Evolutionary conservation across 2,888 invertebrate species (phyloP).

Genomic region (Mesorhabditis belari): DNA sequence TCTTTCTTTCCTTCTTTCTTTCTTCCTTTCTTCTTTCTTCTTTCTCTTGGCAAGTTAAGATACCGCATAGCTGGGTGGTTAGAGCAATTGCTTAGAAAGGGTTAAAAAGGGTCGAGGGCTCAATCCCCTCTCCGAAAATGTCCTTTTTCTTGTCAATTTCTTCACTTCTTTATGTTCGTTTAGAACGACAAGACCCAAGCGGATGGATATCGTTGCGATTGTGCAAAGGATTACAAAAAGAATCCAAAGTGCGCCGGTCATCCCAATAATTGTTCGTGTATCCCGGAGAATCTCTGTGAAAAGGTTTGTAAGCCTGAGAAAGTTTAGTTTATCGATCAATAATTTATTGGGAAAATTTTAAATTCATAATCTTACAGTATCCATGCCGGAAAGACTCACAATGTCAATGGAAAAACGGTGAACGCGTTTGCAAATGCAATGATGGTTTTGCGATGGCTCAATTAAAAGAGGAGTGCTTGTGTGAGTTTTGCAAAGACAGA

Average conservation of each 20-base stretch:
- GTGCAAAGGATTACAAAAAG: not conserved
- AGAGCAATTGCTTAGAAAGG: too few relatives aligned
- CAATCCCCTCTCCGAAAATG: too few relatives aligned
- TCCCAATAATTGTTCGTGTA: not conserved
- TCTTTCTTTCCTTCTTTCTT: too few relatives aligned
- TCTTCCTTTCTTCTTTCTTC: too few relatives aligned
- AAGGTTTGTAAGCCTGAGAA: too few relatives aligned
- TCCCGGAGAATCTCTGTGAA: not conserved
- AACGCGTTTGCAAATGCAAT: not conserved
- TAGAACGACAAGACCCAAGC: not conserved
- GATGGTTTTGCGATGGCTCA: not conserved
- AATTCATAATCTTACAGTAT: not conserved
- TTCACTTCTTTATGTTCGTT: not conserved
- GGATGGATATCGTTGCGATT: not conserved
- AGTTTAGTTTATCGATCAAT: too few relatives aligned
- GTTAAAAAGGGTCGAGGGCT: too few relatives aligned
- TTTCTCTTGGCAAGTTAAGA: too few relatives aligned
- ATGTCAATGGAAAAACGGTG: not conserved
- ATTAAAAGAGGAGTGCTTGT: not conserved
- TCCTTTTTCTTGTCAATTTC: not conserved
- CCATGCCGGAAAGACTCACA: not conserved
- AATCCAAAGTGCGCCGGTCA: not conserved
- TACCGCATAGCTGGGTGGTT: too few relatives aligned
- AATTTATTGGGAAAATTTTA: too few relatives aligned
- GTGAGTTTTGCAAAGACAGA: too few relatives aligned